Evolutionary conservation across 2,888 invertebrate species (phyloP).

Genomic region (Himalopsyche anomala): DNA sequence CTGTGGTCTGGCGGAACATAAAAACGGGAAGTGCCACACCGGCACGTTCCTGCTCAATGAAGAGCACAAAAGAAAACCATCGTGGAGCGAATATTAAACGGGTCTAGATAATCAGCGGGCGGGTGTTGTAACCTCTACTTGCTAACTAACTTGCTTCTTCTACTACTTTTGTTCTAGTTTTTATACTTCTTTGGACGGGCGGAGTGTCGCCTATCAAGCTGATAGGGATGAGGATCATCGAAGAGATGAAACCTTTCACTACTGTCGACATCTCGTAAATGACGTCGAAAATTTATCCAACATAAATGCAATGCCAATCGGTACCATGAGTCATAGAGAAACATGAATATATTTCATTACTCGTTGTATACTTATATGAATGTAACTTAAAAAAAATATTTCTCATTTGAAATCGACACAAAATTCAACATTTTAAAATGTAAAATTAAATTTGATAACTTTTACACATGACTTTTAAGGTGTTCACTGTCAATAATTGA

Average conservation of each 20-base stretch:
- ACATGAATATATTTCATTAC: too few species aligned
- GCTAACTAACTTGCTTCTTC: constrained; percentile 21
- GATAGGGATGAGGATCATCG: constrained; percentile 5
- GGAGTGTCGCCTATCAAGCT: constrained; percentile 2
- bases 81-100: constrained; percentile 46
- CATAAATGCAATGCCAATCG: too few species aligned
- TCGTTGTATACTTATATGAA: too few species aligned
- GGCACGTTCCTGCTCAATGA: constrained; percentile 46
- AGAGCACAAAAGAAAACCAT: constrained; percentile 43
- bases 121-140: constrained; percentile 37
- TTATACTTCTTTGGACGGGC: constrained; percentile 5
- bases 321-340: too few species aligned
- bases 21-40: constrained; percentile 22
- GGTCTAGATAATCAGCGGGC: constrained; percentile 44
- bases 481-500: too few species aligned
- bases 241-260: background rate
- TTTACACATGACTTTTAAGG: too few species aligned
- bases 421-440: too few species aligned
- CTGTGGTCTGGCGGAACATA: constrained; percentile 18
- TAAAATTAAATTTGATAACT: too few species aligned
- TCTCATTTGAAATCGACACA: too few species aligned
- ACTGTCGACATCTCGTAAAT: too few species aligned
- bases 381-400: too few species aligned
- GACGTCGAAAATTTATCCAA: too few species aligned
- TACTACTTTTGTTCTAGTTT: constrained; percentile 26